Base-by-base conservation (phyloP, 2,113 vertebrate genomes). In the Nothocercus nigrocapillus region DNA sequence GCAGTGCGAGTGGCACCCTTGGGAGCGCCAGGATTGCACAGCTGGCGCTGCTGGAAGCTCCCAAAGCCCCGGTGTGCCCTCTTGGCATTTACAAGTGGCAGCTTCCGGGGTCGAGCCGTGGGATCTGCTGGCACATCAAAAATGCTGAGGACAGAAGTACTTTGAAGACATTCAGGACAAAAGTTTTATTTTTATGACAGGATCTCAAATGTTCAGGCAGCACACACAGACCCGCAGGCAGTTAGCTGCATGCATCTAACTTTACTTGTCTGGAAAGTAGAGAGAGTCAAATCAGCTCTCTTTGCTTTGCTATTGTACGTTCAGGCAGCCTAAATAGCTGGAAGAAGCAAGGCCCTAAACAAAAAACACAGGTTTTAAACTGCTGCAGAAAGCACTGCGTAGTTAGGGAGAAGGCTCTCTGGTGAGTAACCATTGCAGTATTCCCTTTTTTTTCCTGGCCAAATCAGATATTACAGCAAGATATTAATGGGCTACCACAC, bases 41-140 rank as follows among this genome's bases (percentile, higher is more conserved):
- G 88, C 62, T 51, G 27, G 49, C 5, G 3, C 63, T 32, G 53
- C 45, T 54, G 56, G 42, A 51, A 90, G 68, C 69, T 62, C 63
- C 11, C 2, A 1, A 54, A 56, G 59, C 63, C 40, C 47, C 73
- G 24, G 54, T 0, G 0, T 61, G 44, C n/a, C 2, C 36, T 32
- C 58, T 30, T 47, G 42, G 70, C 56, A 4, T 34, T 72, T 17
- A 20, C 30, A 84, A 15, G 36, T 51, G 56, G 27, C 24, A 49
- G 45, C 24, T 74, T 54, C 21, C 21, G n/a, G n/a, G 61, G 11
- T 38, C 1, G 2, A 87, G 47, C 45, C 45, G 63, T 30, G 15
- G 56, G 58, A 82, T 34, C 34, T 54, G 34, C 34, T 56, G 30
- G 32, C 13, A 28, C 11, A 4, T 58, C 58, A 38, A 42, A 84